Base-by-base conservation (phyloP, 2,888 invertebrate genomes). In the Cheilosia grossa region DNA sequence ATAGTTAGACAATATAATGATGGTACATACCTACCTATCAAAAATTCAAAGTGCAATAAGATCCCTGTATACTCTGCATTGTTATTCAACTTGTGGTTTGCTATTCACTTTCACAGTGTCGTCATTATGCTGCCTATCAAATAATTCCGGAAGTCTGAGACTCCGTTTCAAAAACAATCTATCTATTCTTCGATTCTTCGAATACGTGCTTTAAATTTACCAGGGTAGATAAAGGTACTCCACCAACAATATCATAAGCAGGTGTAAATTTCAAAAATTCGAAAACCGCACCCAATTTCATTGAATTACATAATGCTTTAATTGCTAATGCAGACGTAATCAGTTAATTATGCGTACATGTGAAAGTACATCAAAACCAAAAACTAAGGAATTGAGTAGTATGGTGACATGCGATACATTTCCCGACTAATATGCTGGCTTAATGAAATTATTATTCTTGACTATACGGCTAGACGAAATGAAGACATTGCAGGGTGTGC, bases 391-490 rank as follows among this genome's bases (percentile, higher is more conserved):
- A 64, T 64, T 64, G 33, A 21, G 64, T 37, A 37, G 19, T 37
- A 37, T n/a, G 13, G 24, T 64, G 64, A 51, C 64, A 64, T 64
- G 64, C 64, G 64, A 64, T 64, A 64, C 37, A 15, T 51, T 37
- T 59, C 10, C 30, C 37, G 19, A 51, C 37, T 51, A 64, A 51
- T 64, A 51, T 33, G 64, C n/a, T 37, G 21, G 49, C 21, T 64
- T 51, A 64, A 51, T 64, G 51, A 64, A 64, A 64, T 49, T 51
- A 64, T 64, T 64, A 64, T 64, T 64, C 64, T 64, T 64, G 40
- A 33, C 64, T 64, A 24, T 19, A 51, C 30, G 64, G 64, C 37
- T 64, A 51, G 33, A 51, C 64, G n/a, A 64, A 64, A 64, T 64
- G 37, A 51, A 64, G 64, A 64, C 51, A 64, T 64, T 64, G 49